Conservation (phyloP, 2,113 vertebrate species). For the Pluvialis apricaria region DNA sequence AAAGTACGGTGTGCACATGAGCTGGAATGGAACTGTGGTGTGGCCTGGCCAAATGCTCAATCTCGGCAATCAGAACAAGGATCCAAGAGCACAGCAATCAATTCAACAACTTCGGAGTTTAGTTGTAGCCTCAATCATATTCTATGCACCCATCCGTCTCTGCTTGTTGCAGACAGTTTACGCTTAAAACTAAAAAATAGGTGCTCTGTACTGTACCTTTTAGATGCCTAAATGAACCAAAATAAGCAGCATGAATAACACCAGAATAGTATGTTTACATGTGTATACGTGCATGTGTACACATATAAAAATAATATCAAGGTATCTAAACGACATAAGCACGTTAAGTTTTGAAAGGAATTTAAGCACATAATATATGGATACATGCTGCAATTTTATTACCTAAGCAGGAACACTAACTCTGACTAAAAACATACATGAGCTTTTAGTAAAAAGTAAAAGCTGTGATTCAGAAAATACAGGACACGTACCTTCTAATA, state of each 20-base stretch:
- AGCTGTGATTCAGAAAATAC: neutral
- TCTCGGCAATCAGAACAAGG: neutral
- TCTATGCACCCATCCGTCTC: too few relatives aligned
- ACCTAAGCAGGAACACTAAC: neutral
- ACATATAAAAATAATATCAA: neutral
- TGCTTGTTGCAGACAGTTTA: neutral
- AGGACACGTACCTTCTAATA: neutral
- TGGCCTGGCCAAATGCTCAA: neutral
- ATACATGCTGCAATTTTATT: neutral
- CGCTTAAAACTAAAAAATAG: too few relatives aligned
- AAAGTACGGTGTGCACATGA: neutral
- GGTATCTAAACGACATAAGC: neutral
- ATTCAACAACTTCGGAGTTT: rapidly evolving
- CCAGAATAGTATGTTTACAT: neutral
- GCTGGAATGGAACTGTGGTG: neutral
- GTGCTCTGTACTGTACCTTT: neutral
- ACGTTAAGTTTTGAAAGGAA: neutral
- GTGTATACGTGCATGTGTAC: rapidly evolving
- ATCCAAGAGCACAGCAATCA: neutral
- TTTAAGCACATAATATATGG: neutral
- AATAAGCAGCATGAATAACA: neutral
- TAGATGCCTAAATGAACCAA: neutral
- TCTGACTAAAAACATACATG: neutral
- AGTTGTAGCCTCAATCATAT: neutral
- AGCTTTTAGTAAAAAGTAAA: neutral